Evolutionary conservation across 1,140 invertebrate genomes (phyloP).

Genomic region (Zaprionus ghesquierei): DNA sequence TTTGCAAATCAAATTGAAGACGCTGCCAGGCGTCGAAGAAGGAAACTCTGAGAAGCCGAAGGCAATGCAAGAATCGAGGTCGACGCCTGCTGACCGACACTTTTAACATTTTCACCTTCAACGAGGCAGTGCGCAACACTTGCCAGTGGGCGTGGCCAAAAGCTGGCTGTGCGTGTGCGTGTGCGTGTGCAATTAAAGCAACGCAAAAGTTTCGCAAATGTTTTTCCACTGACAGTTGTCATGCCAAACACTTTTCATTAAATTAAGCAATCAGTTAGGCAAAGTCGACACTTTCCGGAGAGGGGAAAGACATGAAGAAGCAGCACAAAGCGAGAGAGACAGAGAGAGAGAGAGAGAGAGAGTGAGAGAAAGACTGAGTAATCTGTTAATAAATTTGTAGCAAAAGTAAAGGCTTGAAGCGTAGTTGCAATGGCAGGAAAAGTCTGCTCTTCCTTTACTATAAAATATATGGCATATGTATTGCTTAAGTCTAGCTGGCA

Average conservation of each 20-base stretch:
- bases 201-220: slow-evolving; percentile 32
- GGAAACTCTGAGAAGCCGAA: slow-evolving; percentile 1
- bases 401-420: not conserved
- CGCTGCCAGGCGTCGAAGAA: not conserved
- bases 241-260: slow-evolving; percentile 34
- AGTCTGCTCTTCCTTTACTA: not conserved
- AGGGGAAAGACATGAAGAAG: not conserved
- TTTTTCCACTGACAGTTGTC: slow-evolving; percentile 7
- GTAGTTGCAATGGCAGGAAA: not conserved
- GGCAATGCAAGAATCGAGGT: not conserved
- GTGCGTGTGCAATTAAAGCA: slow-evolving; percentile 51
- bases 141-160: not conserved
- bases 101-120: slow-evolving; percentile 46
- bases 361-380: not conserved
- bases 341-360: not conserved
- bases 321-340: not conserved
- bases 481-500: too few relatives aligned
- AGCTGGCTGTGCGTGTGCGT: not conserved
- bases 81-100: not conserved
- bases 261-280: slow-evolving; percentile 48
- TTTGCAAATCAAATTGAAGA: slow-evolving; percentile 72
- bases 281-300: slow-evolving; percentile 6
- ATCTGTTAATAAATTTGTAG: not conserved
- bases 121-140: slow-evolving; percentile 10
- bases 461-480: too few relatives aligned